phyloP scores from a whole-genome alignment of 2,113 vertebrate species.

The Etia nguti region DNA sequence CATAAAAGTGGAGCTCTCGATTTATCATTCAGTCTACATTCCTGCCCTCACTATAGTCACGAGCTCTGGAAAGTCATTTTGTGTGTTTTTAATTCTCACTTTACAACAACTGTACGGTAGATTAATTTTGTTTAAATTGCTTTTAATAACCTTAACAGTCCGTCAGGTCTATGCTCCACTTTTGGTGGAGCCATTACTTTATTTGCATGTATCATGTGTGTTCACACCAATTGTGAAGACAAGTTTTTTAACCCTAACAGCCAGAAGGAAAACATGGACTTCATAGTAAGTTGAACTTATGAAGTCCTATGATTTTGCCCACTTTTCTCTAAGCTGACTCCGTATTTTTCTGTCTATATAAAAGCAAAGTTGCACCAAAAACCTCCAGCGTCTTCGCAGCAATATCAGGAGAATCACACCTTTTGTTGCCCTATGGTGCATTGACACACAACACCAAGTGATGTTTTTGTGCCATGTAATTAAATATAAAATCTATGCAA shows the following conservation, averaged over 20 bases:
- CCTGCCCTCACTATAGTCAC: not conserved
- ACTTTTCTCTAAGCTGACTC: not conserved
- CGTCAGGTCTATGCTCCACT: too few species aligned
- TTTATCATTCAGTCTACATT: not conserved
- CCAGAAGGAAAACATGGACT: not conserved
- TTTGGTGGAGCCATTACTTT: too few species aligned
- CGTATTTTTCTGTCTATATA: accelerated
- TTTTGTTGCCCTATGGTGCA: not conserved
- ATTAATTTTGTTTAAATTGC: not conserved
- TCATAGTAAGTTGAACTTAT: too few species aligned
- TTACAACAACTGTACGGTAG: accelerated
- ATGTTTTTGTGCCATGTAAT: accelerated
- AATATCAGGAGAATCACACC: not conserved
- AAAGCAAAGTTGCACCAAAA: not conserved
- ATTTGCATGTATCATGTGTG: too few species aligned
- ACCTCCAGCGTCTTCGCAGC: not conserved
- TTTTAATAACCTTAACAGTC: not conserved
- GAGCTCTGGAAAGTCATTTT: not conserved
- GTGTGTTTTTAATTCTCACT: not conserved
- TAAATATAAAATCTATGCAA: not conserved
- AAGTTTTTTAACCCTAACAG: not conserved
- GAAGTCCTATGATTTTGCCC: not conserved
- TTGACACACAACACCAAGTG: not conserved
- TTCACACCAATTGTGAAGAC: not conserved
- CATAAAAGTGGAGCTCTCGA: not conserved